Percentiles rank a stretch among this genome's conserved stretches.
phyloP scores from a whole-genome alignment of 2,113 vertebrate species.

The Cricetomys ansorgei region DNA sequence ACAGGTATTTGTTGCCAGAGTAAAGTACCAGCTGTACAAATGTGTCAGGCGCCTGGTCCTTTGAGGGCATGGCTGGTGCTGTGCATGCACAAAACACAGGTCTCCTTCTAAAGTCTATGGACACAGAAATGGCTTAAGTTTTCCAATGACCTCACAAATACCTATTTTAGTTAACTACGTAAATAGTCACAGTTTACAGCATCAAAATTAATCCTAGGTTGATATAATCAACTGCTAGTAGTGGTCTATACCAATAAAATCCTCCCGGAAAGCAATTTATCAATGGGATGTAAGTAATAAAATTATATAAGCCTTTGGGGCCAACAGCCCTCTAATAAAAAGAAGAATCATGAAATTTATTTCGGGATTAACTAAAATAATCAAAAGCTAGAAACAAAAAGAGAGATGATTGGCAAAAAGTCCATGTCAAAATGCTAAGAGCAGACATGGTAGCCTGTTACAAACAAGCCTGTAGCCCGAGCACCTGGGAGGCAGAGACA shows the following conservation, averaged over 20 bases:
- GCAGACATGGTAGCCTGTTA: not conserved
- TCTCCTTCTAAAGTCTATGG: conserved; percentile 3
- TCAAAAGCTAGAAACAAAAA: conserved; percentile 61
- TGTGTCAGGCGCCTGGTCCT: not conserved
- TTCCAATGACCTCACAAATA: conserved; percentile 15
- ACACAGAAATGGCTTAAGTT: conserved; percentile 20
- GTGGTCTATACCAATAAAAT: conserved; percentile 31
- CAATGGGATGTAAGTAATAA: conserved; percentile 39
- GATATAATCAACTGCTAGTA: conserved; percentile 5
- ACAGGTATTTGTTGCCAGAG: conserved; percentile 28
- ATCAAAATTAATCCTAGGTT: conserved; percentile 54
- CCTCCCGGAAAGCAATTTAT: conserved; percentile 48
- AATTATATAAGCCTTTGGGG: conserved; percentile 41
- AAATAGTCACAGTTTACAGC: conserved; percentile 23
- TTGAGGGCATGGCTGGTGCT: not conserved
- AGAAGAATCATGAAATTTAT: conserved; percentile 45
- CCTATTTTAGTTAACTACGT: conserved; percentile 53
- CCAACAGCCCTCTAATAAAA: not conserved
- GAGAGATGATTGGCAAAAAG: not conserved
- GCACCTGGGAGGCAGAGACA: not conserved
- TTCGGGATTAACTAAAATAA: conserved; percentile 52
- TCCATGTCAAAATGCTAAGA: conserved; percentile 23
- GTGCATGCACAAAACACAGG: not conserved
- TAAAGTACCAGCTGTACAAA: conserved; percentile 7
- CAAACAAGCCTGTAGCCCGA: not conserved